phyloP scores from a whole-genome alignment of 2,113 vertebrate genomes.

The Tetraodon nigroviridis region DNA sequence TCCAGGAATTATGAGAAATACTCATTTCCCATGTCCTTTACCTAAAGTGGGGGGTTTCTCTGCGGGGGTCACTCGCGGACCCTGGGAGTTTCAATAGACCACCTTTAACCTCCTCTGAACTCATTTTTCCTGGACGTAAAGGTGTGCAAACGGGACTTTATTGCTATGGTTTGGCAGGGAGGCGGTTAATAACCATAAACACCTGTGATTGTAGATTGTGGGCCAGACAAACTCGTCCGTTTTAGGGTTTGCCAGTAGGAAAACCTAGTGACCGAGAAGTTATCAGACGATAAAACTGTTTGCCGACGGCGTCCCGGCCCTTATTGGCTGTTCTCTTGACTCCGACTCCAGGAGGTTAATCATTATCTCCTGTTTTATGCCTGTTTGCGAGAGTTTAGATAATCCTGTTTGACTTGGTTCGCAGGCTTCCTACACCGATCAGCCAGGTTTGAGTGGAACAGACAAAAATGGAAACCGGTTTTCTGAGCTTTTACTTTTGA shows the following conservation, averaged over 20 bases:
- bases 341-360: conserved; percentile 61
- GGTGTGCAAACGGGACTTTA: neutral
- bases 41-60: neutral
- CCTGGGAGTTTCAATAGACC: no score
- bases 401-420: conserved; percentile 39
- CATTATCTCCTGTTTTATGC: conserved; percentile 54
- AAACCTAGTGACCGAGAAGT: conserved; percentile 13
- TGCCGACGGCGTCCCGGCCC: conserved; percentile 21
- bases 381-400: conserved; percentile 31
- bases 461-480: conserved; percentile 22
- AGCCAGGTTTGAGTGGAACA: conserved; percentile 50
- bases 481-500: conserved; percentile 9
- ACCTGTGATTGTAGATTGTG: no score
- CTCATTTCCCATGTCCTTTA: neutral
- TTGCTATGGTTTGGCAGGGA: neutral
- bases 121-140: neutral
- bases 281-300: conserved; percentile 50
- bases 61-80: no score
- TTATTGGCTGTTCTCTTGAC: conserved; percentile 40
- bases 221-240: neutral
- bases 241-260: neutral
- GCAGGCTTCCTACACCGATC: conserved; percentile 3
- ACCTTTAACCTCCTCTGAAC: neutral
- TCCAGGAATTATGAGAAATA: conserved; percentile 11
- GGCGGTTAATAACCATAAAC: conserved; percentile 9